Conservation (phyloP, 2,797 vertebrate genomes). For the Peromyscus melanophrys region DNA sequence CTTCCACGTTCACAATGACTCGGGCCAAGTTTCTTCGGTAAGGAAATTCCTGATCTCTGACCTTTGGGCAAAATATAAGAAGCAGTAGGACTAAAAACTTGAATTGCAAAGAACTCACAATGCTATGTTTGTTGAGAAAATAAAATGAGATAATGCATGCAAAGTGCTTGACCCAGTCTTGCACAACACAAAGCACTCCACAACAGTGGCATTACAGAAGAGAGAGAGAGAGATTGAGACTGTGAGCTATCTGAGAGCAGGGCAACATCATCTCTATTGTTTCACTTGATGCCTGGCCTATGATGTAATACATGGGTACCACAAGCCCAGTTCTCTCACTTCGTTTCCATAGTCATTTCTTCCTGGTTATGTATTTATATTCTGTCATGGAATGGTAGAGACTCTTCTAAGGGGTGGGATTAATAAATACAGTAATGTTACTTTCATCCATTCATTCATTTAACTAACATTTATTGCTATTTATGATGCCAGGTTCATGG, state of each 20-base stretch:
- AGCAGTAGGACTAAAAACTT: slow-evolving; percentile 66
- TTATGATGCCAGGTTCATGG: not conserved
- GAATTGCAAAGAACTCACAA: slow-evolving; percentile 33
- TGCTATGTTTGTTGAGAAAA: not conserved
- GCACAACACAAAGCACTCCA: not conserved
- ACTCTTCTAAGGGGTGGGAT: not conserved
- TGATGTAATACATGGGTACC: not conserved
- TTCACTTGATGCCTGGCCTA: not conserved
- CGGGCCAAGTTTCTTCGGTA: slow-evolving; percentile 96
- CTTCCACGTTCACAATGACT: slow-evolving; percentile 96
- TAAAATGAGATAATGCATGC: slow-evolving; percentile 1
- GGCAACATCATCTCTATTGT: not conserved
- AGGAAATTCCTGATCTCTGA: slow-evolving; percentile 98
- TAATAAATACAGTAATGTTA: not conserved
- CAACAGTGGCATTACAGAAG: not conserved
- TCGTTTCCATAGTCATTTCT: not conserved
- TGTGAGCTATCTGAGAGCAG: not conserved
- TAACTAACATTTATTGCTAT: not conserved
- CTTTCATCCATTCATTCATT: slow-evolving; percentile 60
- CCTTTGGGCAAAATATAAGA: slow-evolving; percentile 89
- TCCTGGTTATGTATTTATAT: not conserved
- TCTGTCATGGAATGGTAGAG: not conserved
- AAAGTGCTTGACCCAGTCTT: slow-evolving; percentile 4
- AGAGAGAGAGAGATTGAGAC: not conserved
- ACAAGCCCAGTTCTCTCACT: not conserved